phyloP scores from a whole-genome alignment of 2,888 invertebrate species.

The Lampropteryx suffumata region DNA sequence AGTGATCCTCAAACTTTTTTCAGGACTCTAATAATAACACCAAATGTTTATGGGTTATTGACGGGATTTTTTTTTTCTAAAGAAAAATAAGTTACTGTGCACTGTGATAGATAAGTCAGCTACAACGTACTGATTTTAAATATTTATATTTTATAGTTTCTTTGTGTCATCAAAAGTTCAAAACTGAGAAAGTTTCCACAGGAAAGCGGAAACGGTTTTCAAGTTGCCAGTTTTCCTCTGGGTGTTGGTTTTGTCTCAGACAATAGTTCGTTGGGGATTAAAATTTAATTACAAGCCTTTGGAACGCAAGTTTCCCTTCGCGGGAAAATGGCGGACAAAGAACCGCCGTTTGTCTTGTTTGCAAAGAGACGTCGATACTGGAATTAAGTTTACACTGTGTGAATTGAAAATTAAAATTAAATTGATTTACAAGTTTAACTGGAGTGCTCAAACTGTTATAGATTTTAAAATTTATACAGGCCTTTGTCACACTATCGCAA shows the following conservation, averaged over 20 bases:
- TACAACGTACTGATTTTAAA: too few relatives aligned
- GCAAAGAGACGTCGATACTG: slow-evolving; percentile 6
- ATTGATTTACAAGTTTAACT: too few relatives aligned
- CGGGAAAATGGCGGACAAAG: slow-evolving; percentile 33
- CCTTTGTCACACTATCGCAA: too few relatives aligned
- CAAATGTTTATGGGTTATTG: too few relatives aligned
- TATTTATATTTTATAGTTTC: not conserved
- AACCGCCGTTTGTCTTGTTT: slow-evolving; percentile 23
- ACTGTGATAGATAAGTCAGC: too few relatives aligned
- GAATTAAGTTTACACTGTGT: not conserved
- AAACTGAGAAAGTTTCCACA: slow-evolving; percentile 1
- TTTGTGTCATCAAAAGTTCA: not conserved
- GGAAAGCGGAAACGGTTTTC: not conserved
- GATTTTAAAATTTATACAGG: too few relatives aligned
- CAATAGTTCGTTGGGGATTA: slow-evolving; percentile 46
- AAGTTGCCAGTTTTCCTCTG: slow-evolving; percentile 21
- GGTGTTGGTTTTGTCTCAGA: slow-evolving; percentile 37
- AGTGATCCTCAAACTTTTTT: slow-evolving; percentile 52
- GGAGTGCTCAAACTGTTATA: too few relatives aligned
- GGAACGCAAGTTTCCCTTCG: slow-evolving; percentile 9
- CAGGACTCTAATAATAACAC: too few relatives aligned
- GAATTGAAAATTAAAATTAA: too few relatives aligned
- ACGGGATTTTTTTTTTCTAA: too few relatives aligned
- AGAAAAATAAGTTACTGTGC: too few relatives aligned
- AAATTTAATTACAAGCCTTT: slow-evolving; percentile 48